These are phyloP conservation scores for Climacteris rufus DNA, from an alignment of 2,113 vertebrate species.

Conservation along the genomic window DNA sequence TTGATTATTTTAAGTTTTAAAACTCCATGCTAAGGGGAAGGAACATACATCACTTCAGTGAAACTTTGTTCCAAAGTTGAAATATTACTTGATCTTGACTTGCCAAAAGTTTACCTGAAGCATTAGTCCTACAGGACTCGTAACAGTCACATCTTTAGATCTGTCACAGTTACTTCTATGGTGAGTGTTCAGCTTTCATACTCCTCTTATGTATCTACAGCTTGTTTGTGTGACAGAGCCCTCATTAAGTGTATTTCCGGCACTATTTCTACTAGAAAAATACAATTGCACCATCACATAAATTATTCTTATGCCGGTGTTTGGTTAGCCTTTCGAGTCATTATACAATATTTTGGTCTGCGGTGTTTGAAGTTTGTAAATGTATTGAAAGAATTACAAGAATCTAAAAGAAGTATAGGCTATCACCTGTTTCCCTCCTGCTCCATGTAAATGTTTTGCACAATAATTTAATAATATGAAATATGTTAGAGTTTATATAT, in stretches of 20 bases:
- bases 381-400: background rate
- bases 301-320: background rate
- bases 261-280: background rate
- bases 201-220: accelerated
- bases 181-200: background rate
- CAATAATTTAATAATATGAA: constrained; percentile 37
- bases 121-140: background rate
- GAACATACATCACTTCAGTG: background rate
- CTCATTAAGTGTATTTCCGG: background rate
- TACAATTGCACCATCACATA: background rate
- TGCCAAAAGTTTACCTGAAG: background rate
- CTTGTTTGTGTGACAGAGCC: background rate
- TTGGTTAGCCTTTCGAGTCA: background rate
- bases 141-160: background rate
- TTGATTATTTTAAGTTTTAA: background rate
- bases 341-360: background rate
- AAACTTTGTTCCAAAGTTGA: background rate
- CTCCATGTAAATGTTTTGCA: constrained; percentile 31
- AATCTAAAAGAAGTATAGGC: background rate
- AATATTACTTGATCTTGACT: background rate
- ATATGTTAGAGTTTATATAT: constrained; percentile 26
- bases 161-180: background rate
- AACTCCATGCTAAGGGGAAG: background rate
- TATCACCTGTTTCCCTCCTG: background rate
- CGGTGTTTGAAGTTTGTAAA: background rate